Percentiles rank a stretch among this genome's conserved stretches.
Evolutionary conservation across 2,797 vertebrate genomes (phyloP).

Genomic region (Luscinia luscinia): DNA sequence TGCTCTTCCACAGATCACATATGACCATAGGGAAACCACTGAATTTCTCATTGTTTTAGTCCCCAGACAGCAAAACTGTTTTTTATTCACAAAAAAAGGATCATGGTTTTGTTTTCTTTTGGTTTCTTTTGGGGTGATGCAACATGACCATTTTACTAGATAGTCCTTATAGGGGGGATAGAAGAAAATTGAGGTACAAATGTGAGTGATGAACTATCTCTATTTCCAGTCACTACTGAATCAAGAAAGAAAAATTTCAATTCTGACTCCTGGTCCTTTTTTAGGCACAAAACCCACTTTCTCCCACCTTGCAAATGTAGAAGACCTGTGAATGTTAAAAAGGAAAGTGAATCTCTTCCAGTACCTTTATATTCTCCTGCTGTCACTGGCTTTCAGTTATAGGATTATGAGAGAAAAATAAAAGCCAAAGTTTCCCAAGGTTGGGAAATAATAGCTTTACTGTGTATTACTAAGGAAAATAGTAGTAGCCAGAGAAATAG

Average conservation of each 20-base stretch:
- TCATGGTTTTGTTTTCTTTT: fast-evolving
- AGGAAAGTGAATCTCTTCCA: constrained; percentile 5
- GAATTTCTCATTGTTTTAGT: background rate
- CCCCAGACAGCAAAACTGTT: fast-evolving
- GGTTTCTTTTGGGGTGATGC: too few relatives aligned
- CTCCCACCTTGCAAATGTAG: background rate
- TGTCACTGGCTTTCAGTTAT: background rate
- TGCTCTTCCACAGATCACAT: constrained; percentile 18
- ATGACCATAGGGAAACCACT: background rate
- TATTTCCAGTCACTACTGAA: background rate
- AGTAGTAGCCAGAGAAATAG: background rate
- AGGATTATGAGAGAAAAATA: constrained; percentile 48
- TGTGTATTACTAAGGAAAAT: constrained; percentile 42
- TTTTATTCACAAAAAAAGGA: background rate
- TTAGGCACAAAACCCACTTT: background rate
- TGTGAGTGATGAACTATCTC: background rate
- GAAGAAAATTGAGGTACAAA: background rate
- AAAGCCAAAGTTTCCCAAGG: constrained; percentile 27
- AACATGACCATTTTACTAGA: background rate
- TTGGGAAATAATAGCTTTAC: constrained; percentile 49
- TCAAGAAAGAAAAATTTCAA: background rate
- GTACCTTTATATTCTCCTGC: constrained; percentile 30
- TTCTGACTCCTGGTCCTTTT: background rate
- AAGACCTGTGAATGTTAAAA: constrained; percentile 26
- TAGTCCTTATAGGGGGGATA: background rate